Evolutionary conservation across 2,797 vertebrate genomes (phyloP), one percentile per base, ranked within the genome.

Genomic region (Nasua narica): DNA sequence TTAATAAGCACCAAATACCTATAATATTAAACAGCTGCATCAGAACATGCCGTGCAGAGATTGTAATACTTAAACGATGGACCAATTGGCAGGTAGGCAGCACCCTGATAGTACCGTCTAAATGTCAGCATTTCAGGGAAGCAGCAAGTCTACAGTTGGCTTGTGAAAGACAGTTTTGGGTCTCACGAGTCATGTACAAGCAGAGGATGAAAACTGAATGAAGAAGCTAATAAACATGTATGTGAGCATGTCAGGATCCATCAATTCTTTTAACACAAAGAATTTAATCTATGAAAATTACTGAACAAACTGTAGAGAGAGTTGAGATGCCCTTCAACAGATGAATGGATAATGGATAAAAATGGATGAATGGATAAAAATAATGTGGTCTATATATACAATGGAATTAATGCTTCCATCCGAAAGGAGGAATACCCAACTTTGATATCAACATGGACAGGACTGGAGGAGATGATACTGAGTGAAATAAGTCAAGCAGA

Each of bases 21-120:
- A 46, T 58, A 27, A 54, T 25, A 84, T 67, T 60, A 67, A 48
- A 32, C 2, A 83, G 12, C 3, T 50, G 2, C 32, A 3, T 74
- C 27, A 90, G 88, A 90, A 78, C 14, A 21, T 62, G 12, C 27
- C 40, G 2, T 27, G 2, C 16, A 62, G 84, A 90, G 43, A 35
- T 0, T 56, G 37, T 15, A 7, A 46, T 16, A 43, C 4, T 50
- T 11, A 60, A 23, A 32, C 35, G 27, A 25, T 19, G 29, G 5
- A 52, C 25, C 43, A 18, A 15, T n/a, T 21, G 23, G 9, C 56
- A 84, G 18, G 35, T 15, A 52, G 72, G 67, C 10, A 43, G 21
- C 35, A 54, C 15, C 7, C 0, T 56, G 7, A 70, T 7, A 65
- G 0, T n/a, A 9, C 3, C 19, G 8, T 43, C 15, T 21, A 88